Percentiles rank a stretch among this genome's conserved stretches.
Evolutionary conservation across 2,113 vertebrate genomes (phyloP).

Genomic region (Cathartes aura): DNA sequence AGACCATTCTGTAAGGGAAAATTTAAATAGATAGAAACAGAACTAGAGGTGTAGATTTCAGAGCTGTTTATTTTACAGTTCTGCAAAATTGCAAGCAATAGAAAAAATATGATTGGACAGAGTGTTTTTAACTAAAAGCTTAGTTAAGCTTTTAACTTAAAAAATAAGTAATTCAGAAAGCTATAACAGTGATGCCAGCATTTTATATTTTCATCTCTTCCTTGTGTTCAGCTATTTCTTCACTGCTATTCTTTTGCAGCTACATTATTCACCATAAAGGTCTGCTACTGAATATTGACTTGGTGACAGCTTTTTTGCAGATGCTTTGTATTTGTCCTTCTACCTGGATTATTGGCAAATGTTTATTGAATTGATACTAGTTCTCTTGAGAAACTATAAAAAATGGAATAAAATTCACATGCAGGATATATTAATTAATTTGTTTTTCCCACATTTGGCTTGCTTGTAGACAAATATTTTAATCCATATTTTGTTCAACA

Average conservation of each 20-base stretch:
- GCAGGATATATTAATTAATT: not conserved
- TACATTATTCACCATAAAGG: not conserved
- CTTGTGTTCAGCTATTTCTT: not conserved
- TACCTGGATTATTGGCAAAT: not conserved
- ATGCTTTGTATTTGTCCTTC: not conserved
- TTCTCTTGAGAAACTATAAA: not conserved
- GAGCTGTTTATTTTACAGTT: not conserved
- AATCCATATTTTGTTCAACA: not conserved
- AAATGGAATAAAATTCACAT: not conserved
- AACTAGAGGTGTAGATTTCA: not conserved
- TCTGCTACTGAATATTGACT: not conserved
- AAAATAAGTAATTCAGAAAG: not conserved
- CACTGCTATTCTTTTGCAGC: not conserved
- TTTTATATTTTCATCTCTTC: not conserved
- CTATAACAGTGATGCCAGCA: not conserved
- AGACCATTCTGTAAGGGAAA: not conserved
- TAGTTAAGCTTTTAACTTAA: not conserved
- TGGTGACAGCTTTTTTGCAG: not conserved
- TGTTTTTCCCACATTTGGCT: not conserved
- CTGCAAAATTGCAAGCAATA: not conserved
- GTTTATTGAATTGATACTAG: not conserved
- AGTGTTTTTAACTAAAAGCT: not conserved
- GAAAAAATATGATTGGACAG: not conserved
- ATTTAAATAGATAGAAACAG: not conserved
- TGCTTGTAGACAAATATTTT: not conserved